Conservation (phyloP, 2,113 vertebrate species). For the Blennius ocellaris region DNA sequence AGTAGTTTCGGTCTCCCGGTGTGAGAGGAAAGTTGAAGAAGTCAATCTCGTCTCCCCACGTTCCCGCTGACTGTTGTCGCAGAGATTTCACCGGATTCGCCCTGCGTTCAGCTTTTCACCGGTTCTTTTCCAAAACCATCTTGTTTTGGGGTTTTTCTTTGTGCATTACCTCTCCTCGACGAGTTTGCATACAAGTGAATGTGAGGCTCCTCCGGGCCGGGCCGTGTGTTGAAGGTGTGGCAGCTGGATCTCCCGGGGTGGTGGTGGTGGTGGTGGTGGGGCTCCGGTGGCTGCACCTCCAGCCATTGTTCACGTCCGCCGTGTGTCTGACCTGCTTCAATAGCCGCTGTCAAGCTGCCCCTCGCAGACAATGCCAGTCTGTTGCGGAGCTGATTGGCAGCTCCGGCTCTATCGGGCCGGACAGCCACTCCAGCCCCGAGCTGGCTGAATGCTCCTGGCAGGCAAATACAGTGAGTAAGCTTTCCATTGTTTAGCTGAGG, state of each 20-base stretch:
- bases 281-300: constrained; percentile 28
- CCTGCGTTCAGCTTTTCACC: not conserved
- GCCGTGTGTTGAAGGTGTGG: constrained; percentile 13
- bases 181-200: not conserved
- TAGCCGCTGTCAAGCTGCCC: constrained; percentile 39
- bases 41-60: no score
- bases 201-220: not conserved
- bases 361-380: not conserved
- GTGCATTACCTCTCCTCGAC: no score
- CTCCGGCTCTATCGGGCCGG: constrained; percentile 30
- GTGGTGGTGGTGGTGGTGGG: constrained; percentile 1
- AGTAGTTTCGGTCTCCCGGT: no score
- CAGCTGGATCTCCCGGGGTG: constrained; percentile 17
- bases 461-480: constrained; percentile 4
- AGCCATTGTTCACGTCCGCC: constrained; percentile 33
- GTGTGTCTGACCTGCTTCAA: constrained; percentile 33
- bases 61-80: no score
- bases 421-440: constrained; percentile 33
- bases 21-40: no score
- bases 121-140: not conserved
- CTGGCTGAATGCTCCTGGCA: constrained; percentile 19
- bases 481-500: constrained; percentile 18
- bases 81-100: no score
- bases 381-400: constrained; percentile 48
- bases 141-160: not conserved